A percentile compares a stretch with the other conserved stretches of the same genome.
Evolutionary conservation across 2,113 vertebrate genomes (phyloP).

Genomic region (Phylloscopus whistleri): DNA sequence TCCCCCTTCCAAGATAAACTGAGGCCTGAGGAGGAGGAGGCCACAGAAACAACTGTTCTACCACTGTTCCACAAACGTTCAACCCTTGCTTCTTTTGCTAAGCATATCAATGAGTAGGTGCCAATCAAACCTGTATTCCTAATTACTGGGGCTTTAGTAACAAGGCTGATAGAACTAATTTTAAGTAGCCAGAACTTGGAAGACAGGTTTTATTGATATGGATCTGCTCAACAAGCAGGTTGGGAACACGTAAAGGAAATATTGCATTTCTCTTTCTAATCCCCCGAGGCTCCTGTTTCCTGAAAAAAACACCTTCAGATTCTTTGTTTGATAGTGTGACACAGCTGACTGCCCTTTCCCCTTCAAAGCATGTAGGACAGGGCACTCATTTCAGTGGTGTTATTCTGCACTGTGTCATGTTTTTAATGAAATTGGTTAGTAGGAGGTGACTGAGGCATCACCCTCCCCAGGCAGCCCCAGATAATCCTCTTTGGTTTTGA

Average conservation of each 20-base stretch:
- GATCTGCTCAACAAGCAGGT: not conserved
- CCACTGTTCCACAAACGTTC: not conserved
- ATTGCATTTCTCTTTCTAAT: not conserved
- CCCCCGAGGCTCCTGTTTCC: not conserved
- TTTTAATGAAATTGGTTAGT: not conserved
- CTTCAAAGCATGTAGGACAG: not conserved
- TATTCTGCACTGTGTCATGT: not conserved
- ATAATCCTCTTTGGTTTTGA: not conserved
- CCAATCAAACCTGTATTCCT: not conserved
- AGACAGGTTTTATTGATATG: slow-evolving; percentile 26
- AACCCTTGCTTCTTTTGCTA: not conserved
- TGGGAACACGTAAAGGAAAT: not conserved
- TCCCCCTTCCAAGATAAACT: not conserved
- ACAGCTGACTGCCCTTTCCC: slow-evolving; percentile 5
- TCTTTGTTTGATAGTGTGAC: not conserved
- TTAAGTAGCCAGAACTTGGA: not conserved
- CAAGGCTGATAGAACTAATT: not conserved
- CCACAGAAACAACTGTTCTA: not conserved
- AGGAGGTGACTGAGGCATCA: not conserved
- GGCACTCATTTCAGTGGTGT: not conserved
- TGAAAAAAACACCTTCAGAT: not conserved
- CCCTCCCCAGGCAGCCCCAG: not conserved
- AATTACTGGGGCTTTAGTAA: not conserved
- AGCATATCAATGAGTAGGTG: not conserved
- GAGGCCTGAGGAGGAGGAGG: not conserved